Evolutionary conservation across 2,888 invertebrate genomes (phyloP).

Genomic region (Eudemis profundana): DNA sequence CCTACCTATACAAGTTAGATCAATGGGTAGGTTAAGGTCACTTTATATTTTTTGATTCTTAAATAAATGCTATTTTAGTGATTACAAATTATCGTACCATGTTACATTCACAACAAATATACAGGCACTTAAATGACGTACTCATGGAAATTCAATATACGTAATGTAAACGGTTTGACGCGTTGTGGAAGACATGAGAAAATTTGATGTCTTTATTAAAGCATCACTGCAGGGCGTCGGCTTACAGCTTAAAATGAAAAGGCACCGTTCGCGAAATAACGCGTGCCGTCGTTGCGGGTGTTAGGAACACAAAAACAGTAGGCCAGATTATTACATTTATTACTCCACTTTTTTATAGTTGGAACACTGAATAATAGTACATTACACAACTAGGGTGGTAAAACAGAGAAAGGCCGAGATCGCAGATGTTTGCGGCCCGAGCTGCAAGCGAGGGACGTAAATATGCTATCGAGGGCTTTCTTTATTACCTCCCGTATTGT

Average conservation of each 20-base stretch:
- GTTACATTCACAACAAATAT: background rate
- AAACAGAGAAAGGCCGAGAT: no score
- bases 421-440: no score
- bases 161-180: slow-evolving; percentile 26
- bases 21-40: no score
- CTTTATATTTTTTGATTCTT: no score
- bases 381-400: no score
- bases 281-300: slow-evolving; percentile 19
- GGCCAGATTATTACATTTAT: slow-evolving; percentile 5
- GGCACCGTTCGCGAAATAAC: slow-evolving; percentile 37
- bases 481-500: no score
- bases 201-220: slow-evolving; percentile 43
- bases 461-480: no score
- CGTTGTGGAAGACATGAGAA: slow-evolving; percentile 36
- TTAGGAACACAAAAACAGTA: background rate
- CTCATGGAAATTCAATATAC: slow-evolving; percentile 16
- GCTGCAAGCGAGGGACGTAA: no score
- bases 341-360: no score
- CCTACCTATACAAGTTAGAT: no score
- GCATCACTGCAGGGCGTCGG: slow-evolving; percentile 41
- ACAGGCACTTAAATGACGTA: slow-evolving; percentile 1
- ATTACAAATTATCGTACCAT: background rate
- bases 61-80: no score
- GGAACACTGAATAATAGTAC: no score
- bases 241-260: slow-evolving; percentile 43